These are phyloP conservation scores for Monopis laevigella DNA, from an alignment of 2,888 invertebrate genomes.

Conservation along the genomic window DNA sequence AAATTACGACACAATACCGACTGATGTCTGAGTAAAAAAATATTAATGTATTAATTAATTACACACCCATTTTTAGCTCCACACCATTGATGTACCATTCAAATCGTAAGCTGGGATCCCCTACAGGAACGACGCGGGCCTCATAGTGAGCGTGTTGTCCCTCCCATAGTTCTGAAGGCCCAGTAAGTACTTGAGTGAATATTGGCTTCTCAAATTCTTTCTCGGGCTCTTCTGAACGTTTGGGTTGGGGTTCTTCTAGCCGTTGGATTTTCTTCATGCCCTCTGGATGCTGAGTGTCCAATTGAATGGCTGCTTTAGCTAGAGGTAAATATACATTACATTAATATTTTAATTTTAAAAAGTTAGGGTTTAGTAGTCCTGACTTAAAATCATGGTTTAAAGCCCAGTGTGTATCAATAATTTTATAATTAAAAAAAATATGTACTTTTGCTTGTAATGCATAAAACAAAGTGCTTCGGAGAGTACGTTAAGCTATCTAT, in stretches of 20 bases:
- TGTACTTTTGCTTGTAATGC: too few species aligned
- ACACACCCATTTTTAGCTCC: conserved; percentile 87
- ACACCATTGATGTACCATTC: conserved; percentile 97
- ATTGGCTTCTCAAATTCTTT: conserved; percentile 89
- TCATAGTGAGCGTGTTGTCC: conserved; percentile 92
- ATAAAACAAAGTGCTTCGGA: too few species aligned
- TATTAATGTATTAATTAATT: not conserved
- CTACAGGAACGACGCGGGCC: conserved; percentile 91
- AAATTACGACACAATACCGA: not conserved
- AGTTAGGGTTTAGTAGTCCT: too few species aligned
- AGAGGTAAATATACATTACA: conserved; percentile 20
- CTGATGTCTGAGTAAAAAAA: conserved; percentile 6
- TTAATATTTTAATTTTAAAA: too few species aligned
- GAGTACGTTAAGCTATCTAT: too few species aligned
- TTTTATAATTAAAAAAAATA: too few species aligned
- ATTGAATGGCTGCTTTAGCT: conserved; percentile 87
- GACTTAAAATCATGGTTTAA: too few species aligned
- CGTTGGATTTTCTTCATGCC: conserved; percentile 90
- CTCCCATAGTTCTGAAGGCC: conserved; percentile 91
- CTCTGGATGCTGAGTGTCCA: conserved; percentile 93
- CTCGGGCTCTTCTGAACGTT: conserved; percentile 79
- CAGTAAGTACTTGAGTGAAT: conserved; percentile 87
- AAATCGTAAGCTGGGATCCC: conserved; percentile 90
- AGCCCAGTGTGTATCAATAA: too few species aligned
- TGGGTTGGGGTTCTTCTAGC: conserved; percentile 79